phyloP scores from a whole-genome alignment of 2,113 vertebrate species.

The Takifugu bimaculatus region DNA sequence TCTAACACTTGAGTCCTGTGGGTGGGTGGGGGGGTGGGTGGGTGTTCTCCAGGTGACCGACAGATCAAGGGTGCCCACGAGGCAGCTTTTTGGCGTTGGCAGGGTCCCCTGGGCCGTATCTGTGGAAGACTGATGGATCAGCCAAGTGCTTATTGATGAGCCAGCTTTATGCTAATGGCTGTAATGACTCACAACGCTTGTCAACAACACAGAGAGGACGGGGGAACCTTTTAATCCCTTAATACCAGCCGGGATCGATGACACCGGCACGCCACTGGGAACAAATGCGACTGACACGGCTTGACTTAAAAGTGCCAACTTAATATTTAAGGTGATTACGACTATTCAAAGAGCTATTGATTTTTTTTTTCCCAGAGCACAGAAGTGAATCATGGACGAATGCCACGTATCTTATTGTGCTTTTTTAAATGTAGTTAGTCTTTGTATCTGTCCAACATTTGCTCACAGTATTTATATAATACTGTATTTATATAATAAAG shows the following conservation, averaged over 20 bases:
- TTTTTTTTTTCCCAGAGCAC: slow-evolving; percentile 2
- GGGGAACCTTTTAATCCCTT: slow-evolving; percentile 74
- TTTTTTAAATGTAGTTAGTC: background rate
- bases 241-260: slow-evolving; percentile 66
- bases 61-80: slow-evolving; percentile 43
- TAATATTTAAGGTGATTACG: slow-evolving; percentile 22
- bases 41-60: slow-evolving; percentile 9
- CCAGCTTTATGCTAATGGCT: slow-evolving; percentile 70
- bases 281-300: slow-evolving; percentile 37
- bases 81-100: slow-evolving; percentile 16
- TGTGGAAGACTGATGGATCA: slow-evolving; percentile 62
- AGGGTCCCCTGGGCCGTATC: slow-evolving; percentile 49
- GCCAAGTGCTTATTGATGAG: slow-evolving; percentile 72
- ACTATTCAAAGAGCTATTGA: slow-evolving; percentile 14
- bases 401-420: background rate
- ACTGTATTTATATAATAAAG: no score
- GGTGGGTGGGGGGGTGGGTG: background rate
- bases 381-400: no score
- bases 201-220: slow-evolving; percentile 62
- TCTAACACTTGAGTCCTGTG: slow-evolving; percentile 28
- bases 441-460: no score
- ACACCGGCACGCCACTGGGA: slow-evolving; percentile 28
- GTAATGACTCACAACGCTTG: slow-evolving; percentile 69
- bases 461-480: no score
- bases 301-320: slow-evolving; percentile 22